Percentiles rank a stretch among this genome's conserved stretches.
Evolutionary conservation across 1,140 invertebrate genomes (phyloP).

Genomic region (Drosophila micromelanica): DNA sequence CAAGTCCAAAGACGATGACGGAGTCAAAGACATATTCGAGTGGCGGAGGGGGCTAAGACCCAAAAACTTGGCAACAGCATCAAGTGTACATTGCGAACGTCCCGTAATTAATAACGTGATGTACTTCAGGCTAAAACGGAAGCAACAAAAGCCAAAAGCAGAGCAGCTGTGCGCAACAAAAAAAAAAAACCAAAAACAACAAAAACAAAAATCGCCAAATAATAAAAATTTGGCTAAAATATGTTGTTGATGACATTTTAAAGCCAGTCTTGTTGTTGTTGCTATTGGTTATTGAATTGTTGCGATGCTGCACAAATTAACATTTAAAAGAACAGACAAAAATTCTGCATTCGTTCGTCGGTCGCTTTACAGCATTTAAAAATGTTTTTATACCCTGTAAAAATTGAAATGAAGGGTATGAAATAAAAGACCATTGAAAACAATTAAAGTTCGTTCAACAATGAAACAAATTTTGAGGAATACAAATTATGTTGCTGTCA

Average conservation of each 20-base stretch:
- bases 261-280: constrained; percentile 34
- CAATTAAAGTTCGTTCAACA: too few species aligned
- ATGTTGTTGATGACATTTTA: constrained; percentile 69
- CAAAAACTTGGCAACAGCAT: constrained; percentile 33
- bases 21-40: constrained; percentile 9
- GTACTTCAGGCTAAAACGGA: constrained; percentile 42
- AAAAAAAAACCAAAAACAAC: neutral
- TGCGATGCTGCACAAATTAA: constrained; percentile 67
- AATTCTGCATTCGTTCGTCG: constrained; percentile 43
- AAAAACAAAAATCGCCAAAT: neutral
- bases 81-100: constrained; percentile 14
- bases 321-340: constrained; percentile 77
- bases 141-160: constrained; percentile 21
- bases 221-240: constrained; percentile 38
- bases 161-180: constrained; percentile 10
- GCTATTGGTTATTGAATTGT: constrained; percentile 73
- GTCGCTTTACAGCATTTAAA: constrained; percentile 59
- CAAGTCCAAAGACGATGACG: constrained; percentile 48
- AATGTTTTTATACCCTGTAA: constrained; percentile 36
- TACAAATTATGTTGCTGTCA: too few species aligned
- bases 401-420: neutral
- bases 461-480: too few species aligned
- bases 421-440: too few species aligned
- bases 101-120: constrained; percentile 40
- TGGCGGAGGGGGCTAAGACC: neutral